These are phyloP conservation scores for Ibidorhyncha struthersii DNA, from an alignment of 2,113 vertebrate species.

Conservation along the genomic window DNA sequence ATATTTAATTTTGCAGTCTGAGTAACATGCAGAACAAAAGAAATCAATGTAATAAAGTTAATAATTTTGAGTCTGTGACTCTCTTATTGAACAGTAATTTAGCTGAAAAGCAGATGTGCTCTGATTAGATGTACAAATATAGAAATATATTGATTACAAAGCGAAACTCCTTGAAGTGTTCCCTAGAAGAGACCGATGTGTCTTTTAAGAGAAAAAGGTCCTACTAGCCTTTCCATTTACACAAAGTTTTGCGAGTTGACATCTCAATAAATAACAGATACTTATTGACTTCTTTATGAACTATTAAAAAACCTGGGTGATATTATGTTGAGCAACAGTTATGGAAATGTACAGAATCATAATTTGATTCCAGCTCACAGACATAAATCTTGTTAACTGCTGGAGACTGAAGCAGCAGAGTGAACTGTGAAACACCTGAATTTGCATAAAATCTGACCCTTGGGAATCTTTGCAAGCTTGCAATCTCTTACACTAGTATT, in stretches of 20 bases:
- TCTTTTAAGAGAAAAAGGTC: slow-evolving; percentile 26
- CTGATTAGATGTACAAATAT: slow-evolving; percentile 71
- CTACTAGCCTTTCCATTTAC: neutral
- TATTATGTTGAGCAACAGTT: neutral
- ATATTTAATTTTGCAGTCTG: slow-evolving; percentile 57
- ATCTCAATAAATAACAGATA: slow-evolving; percentile 53
- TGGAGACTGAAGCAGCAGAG: neutral
- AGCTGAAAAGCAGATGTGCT: slow-evolving; percentile 54
- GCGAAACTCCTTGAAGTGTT: slow-evolving; percentile 60
- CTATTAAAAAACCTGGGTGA: neutral
- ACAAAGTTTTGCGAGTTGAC: neutral
- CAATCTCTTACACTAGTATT: neutral
- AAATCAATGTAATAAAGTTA: slow-evolving; percentile 67
- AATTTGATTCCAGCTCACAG: neutral
- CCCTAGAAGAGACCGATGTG: neutral
- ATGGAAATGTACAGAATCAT: slow-evolving; percentile 7
- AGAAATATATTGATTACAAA: slow-evolving; percentile 68
- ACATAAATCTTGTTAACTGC: neutral
- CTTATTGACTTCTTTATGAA: slow-evolving; percentile 32
- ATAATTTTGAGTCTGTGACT: slow-evolving; percentile 67
- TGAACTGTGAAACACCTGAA: neutral
- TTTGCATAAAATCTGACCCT: neutral
- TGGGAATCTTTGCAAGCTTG: neutral
- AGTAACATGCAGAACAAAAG: slow-evolving; percentile 63
- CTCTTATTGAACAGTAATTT: slow-evolving; percentile 52